Conservation (phyloP, 2,113 vertebrate genomes). For the Neoarius graeffei region DNA sequence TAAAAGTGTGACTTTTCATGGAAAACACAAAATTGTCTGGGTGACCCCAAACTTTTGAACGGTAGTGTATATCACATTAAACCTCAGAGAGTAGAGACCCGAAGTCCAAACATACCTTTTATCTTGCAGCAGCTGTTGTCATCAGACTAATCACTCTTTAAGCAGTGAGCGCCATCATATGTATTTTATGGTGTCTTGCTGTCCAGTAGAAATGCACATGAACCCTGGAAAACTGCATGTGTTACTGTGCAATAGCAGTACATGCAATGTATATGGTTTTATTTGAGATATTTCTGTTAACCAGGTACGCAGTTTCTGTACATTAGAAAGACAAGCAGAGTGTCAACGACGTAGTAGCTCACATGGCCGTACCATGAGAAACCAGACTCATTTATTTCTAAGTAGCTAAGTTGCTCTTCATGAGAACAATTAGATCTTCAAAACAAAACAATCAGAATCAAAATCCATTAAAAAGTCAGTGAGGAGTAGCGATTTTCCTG, state of each 20-base stretch:
- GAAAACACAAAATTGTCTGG: no score
- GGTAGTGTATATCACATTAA: not conserved
- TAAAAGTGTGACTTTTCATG: no score
- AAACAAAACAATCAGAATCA: no score
- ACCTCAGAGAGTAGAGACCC: not conserved
- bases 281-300: not conserved
- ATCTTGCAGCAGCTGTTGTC: not conserved
- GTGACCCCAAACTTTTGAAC: no score
- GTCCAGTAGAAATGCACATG: not conserved
- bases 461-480: no score
- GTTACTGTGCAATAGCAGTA: not conserved
- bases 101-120: not conserved
- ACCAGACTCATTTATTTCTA: no score
- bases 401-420: no score
- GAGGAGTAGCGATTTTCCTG: no score
- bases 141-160: not conserved
- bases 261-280: not conserved
- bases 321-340: not conserved
- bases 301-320: not conserved
- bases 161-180: not conserved
- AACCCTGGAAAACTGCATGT: not conserved
- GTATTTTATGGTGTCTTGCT: not conserved
- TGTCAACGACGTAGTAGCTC: no score
- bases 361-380: no score
- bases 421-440: no score